A percentile compares a stretch with the other conserved stretches of the same genome.
Evolutionary conservation across 2,113 vertebrate species (phyloP).

Genomic region (Apus apus): DNA sequence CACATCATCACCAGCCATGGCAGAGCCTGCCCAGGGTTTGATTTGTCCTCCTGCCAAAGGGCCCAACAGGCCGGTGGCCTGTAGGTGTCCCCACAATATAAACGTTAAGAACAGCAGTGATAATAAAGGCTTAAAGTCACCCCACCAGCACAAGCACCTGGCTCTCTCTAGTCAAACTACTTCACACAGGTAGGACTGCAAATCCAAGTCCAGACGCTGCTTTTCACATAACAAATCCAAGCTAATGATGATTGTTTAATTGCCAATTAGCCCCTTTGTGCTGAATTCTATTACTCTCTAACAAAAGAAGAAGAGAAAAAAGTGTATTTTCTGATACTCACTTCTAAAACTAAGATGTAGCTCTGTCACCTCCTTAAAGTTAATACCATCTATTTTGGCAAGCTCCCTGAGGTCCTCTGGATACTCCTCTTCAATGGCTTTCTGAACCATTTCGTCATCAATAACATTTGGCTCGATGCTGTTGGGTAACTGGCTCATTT

Average conservation of each 20-base stretch:
- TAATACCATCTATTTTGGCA: conserved; percentile 71
- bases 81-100: conserved; percentile 71
- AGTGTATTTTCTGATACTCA: conserved; percentile 62
- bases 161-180: background rate
- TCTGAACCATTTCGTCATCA: conserved; percentile 79
- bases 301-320: background rate
- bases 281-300: background rate
- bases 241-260: background rate
- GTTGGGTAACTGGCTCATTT: conserved; percentile 70
- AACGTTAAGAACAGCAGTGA: conserved; percentile 27
- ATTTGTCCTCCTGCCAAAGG: background rate
- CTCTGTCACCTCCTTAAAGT: conserved; percentile 73
- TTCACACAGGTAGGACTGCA: background rate
- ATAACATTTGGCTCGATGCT: conserved; percentile 76
- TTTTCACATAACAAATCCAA: background rate
- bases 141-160: background rate
- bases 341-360: conserved; percentile 85
- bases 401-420: conserved; percentile 67
- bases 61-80: conserved; percentile 16
- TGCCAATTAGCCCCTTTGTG: background rate
- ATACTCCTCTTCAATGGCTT: conserved; percentile 77
- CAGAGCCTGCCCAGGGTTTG: background rate
- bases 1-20: background rate
- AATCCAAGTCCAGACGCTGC: background rate
- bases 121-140: background rate